phyloP scores from a whole-genome alignment of 2,888 invertebrate species.

The Drosophila putrida region DNA sequence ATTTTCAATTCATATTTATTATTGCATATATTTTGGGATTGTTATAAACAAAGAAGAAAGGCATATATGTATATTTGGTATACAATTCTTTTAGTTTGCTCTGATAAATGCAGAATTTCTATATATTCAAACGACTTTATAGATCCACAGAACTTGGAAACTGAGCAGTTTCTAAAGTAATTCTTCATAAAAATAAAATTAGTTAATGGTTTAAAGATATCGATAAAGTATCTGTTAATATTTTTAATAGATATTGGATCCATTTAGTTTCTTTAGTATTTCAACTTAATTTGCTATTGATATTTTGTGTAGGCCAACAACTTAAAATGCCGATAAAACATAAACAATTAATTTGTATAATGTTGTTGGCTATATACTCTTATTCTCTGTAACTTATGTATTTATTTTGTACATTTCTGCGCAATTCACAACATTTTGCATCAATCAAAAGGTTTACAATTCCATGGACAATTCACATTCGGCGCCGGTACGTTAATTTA shows the following conservation, averaged over 20 bases:
- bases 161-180: too few relatives aligned
- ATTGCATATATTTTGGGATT: too few relatives aligned
- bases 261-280: slow-evolving; percentile 14
- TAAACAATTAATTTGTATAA: not conserved
- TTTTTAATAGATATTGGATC: not conserved
- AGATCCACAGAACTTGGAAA: not conserved
- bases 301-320: slow-evolving; percentile 9
- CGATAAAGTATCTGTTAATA: not conserved
- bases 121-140: too few relatives aligned
- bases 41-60: too few relatives aligned
- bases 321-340: not conserved
- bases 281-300: slow-evolving; percentile 10
- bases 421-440: slow-evolving; percentile 69
- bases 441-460: slow-evolving; percentile 87
- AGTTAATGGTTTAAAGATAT: too few relatives aligned
- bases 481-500: slow-evolving; percentile 86
- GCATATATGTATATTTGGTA: too few relatives aligned
- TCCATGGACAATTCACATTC: slow-evolving; percentile 88
- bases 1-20: not conserved
- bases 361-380: slow-evolving; percentile 19
- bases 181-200: too few relatives aligned
- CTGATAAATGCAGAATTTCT: too few relatives aligned
- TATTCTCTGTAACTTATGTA: slow-evolving; percentile 33
- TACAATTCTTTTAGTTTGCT: too few relatives aligned
- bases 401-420: slow-evolving; percentile 61